Evolutionary conservation across 1,140 invertebrate genomes (phyloP).

Genomic region (Palaemon carinicauda): DNA sequence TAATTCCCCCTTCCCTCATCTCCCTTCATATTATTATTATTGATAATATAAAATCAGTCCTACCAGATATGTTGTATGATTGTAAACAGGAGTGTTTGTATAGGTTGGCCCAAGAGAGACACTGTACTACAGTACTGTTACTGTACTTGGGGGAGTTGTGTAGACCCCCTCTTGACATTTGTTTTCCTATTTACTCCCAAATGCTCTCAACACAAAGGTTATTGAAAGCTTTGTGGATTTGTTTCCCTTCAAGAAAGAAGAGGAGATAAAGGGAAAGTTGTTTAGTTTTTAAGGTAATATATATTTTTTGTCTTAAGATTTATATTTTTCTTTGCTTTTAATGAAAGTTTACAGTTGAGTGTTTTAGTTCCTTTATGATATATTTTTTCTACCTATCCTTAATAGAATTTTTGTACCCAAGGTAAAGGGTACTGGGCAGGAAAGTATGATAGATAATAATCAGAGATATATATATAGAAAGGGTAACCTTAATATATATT

Average conservation of each 20-base stretch:
- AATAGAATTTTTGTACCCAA: slow-evolving; percentile 27
- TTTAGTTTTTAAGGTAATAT: slow-evolving; percentile 57
- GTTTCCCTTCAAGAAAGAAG: neutral
- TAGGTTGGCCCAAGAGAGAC: slow-evolving; percentile 12
- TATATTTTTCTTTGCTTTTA: slow-evolving; percentile 53
- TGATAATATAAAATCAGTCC: neutral
- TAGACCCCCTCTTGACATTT: neutral
- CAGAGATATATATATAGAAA: neutral
- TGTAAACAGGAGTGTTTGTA: slow-evolving; percentile 9
- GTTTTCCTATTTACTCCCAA: neutral
- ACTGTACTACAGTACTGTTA: neutral
- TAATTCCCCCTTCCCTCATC: neutral
- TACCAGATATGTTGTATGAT: neutral
- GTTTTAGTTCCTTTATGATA: slow-evolving; percentile 57
- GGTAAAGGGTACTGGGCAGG: neutral
- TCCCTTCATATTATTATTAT: slow-evolving; percentile 1
- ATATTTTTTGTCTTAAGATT: slow-evolving; percentile 48
- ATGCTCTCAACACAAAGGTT: slow-evolving; percentile 27
- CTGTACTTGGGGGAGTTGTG: neutral
- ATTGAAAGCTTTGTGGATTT: slow-evolving; percentile 16
- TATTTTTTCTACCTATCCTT: slow-evolving; percentile 54
- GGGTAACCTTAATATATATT: too few species aligned
- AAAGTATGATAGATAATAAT: slow-evolving; percentile 6
- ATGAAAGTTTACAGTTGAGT: slow-evolving; percentile 54
- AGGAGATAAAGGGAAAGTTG: neutral